These are phyloP conservation scores for Ectemnius lituratus DNA, from an alignment of 2,888 invertebrate species.

Conservation along the genomic window DNA sequence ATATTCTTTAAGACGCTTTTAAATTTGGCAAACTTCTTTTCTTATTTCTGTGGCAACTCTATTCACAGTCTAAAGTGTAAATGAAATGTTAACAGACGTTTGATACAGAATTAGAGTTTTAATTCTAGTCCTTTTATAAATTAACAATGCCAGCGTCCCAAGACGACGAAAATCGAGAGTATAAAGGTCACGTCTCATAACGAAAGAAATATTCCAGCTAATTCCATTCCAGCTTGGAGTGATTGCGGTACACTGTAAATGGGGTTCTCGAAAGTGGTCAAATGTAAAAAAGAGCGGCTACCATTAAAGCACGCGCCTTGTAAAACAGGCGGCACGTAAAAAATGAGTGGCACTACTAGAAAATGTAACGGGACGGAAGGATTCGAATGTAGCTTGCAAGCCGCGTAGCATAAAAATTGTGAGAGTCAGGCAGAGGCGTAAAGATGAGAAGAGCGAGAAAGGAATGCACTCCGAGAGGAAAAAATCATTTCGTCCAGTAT, in stretches of 20 bases:
- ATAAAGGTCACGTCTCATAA: no score
- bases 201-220: not conserved
- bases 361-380: slow-evolving; percentile 16
- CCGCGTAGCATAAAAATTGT: slow-evolving; percentile 38
- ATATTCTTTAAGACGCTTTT: not conserved
- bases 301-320: not conserved
- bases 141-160: no score
- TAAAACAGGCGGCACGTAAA: slow-evolving; percentile 6
- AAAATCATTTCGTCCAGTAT: slow-evolving; percentile 24
- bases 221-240: not conserved
- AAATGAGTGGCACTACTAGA: not conserved
- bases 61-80: not conserved
- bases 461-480: not conserved
- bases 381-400: slow-evolving; percentile 42
- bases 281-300: not conserved
- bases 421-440: slow-evolving; percentile 13
- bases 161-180: no score
- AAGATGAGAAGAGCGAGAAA: no score
- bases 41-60: not conserved
- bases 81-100: no score
- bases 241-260: not conserved
- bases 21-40: not conserved
- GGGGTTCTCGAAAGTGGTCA: slow-evolving; percentile 19
- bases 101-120: no score
- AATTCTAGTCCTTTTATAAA: no score